phyloP scores from a whole-genome alignment of 53 echinoderm and acorn worm genomes.

The Echinarachnius parma region DNA sequence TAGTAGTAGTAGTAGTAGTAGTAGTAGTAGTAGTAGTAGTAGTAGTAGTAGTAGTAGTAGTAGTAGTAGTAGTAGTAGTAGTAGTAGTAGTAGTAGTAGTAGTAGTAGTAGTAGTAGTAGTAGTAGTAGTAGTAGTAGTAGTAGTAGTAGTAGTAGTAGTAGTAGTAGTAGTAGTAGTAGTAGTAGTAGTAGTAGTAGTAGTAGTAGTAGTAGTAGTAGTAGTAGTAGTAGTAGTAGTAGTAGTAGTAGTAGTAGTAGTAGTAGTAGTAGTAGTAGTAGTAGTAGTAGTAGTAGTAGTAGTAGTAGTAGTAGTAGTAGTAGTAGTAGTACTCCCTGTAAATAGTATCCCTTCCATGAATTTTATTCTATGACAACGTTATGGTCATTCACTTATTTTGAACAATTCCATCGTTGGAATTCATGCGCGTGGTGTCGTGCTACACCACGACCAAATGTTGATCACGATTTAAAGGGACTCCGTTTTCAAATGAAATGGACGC shows the following conservation, averaged over 20 bases:
- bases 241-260: not conserved
- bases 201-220: not conserved
- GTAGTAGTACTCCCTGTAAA: not conserved
- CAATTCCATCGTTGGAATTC: too few relatives aligned
- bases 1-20: too few relatives aligned
- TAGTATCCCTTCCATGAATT: too few relatives aligned
- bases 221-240: not conserved
- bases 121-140: conserved; percentile 1
- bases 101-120: not conserved
- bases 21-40: too few relatives aligned
- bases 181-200: conserved; percentile 1
- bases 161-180: not conserved
- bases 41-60: too few relatives aligned
- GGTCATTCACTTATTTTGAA: too few relatives aligned
- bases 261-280: conserved; percentile 1
- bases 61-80: too few relatives aligned
- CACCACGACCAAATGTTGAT: too few relatives aligned
- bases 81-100: conserved; percentile 1
- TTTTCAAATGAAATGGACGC: too few relatives aligned
- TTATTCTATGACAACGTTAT: too few relatives aligned
- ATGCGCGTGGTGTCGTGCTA: too few relatives aligned
- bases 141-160: not conserved
- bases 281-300: conserved; percentile 1
- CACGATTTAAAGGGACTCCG: too few relatives aligned
- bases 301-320: not conserved